Evolutionary conservation across 2,888 invertebrate genomes (phyloP), one percentile per base, ranked within the genome.

Genomic region (Busseola fusca): DNA sequence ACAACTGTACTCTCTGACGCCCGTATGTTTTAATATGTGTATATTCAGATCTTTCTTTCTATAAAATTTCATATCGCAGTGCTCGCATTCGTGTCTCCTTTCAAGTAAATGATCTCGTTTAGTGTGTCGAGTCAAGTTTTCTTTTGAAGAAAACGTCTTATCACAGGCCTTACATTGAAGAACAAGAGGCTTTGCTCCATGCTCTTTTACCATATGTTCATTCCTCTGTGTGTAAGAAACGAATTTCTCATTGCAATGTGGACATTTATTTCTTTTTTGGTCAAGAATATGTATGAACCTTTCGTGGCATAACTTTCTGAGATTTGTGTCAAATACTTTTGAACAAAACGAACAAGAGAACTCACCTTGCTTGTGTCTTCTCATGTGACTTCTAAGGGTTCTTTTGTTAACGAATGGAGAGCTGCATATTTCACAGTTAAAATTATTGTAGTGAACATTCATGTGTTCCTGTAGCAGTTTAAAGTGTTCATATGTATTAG

Each of bases 331-430:
- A 21, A 84, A 84, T 2, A 80, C 57, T 77, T 84, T 84, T 0
- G 67, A 10, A 40, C 84, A 84, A 34, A 66, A 72, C 3, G 54
- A 62, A 64, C 85, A 84, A 3, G 57, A 27, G 21, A 83, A 84
- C 0, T 80, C 74, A 1, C 84, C 84, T 59, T 77, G 76, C 18
- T 80, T 78, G 48, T 84, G 84, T 1, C 77, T 69, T 2, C 56
- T 25, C 10, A 68, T 34, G 42, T 85, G 84, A 16, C 64, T 69
- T n/a, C 30, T 54, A 7, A 81, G 67, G 0, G 74, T 82, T 14
- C 69, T 67, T 77, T 62, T 69, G 40, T 94, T 95, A 76, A 94
- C 92, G 69, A 95, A 95, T 1, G 93, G 86, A 0, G 93, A 89
- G 56, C 92, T 92, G 34, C 84, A 84, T 1, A 75, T 57, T 16